Base-by-base conservation (phyloP, 1,140 invertebrate species). In the Drosophila nebulosa region DNA sequence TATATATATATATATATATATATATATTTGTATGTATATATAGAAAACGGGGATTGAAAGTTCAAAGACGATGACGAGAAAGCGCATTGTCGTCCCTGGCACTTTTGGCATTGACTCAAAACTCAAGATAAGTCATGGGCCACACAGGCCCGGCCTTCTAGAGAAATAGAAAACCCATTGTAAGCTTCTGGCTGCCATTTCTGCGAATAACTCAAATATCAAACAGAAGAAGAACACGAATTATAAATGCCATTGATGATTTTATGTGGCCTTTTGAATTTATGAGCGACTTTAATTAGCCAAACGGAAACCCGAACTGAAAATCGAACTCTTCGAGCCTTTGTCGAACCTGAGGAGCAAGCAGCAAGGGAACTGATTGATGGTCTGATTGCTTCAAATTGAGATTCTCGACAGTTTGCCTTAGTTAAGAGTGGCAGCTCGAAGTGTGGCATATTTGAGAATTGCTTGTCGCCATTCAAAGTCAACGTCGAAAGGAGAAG, bases 271-370 rank as follows among this genome's bases (percentile, higher is more conserved):
- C 14, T 85, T 85, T 84, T 84, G 80, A 77, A 85, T 84, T 84
- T 84, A 85, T 85, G 77, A 85, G 81, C 77, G 69, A 77, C 80
- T 85, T 86, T 86, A 85, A 85, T 85, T 85, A 85, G 73, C 69
- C 80, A 65, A 66, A 57, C 60, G 32, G 59, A 56, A 65, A 36
- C 18, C 21, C 24, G 42, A 46, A 39, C 26, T 18, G 50, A 22
- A 36, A 59, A 24, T 27, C n/a, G n/a, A 21, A 21, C 39, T 21
- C n/a, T n/a, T n/a, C n/a, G n/a, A n/a, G n/a, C n/a, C n/a, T n/a
- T n/a, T n/a, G n/a, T n/a, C 2, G 12, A 46, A 46, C 16, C 16
- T 21, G 18, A 27, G 36, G 50, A 46, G 69, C 51, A 75, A 75
- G 67, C 61, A 78, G 67, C 70, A 69, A n/a, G n/a, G n/a, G n/a